These are phyloP conservation scores for Psephotus haematonotus DNA, from an alignment of 2,113 vertebrate species.

Conservation along the genomic window DNA sequence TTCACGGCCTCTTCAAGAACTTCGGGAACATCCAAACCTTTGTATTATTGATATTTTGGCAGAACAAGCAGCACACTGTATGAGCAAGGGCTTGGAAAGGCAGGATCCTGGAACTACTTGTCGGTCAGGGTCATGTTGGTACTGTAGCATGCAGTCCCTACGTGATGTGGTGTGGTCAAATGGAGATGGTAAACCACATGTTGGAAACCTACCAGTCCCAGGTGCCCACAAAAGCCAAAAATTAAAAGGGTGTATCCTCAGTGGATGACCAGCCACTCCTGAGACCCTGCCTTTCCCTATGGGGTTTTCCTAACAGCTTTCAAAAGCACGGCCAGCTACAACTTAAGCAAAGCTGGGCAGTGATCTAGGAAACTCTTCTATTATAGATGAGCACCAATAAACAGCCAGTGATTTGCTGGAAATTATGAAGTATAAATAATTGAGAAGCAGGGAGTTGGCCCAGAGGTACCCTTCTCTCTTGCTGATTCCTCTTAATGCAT, in stretches of 20 bases:
- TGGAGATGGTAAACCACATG: constrained; percentile 72
- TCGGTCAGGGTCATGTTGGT: background rate
- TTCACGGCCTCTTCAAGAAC: background rate
- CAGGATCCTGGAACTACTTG: background rate
- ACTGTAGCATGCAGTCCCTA: background rate
- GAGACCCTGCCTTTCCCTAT: constrained; percentile 67
- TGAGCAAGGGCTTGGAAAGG: background rate
- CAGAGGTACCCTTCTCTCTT: constrained; percentile 69
- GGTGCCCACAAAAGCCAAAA: constrained; percentile 81
- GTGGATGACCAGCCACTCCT: constrained; percentile 73
- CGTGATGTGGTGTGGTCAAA: constrained; percentile 38
- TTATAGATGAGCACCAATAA: constrained; percentile 83
- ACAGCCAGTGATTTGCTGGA: constrained; percentile 80
- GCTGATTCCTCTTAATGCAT: constrained; percentile 77
- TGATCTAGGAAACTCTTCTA: constrained; percentile 79
- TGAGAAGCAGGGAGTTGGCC: constrained; percentile 70
- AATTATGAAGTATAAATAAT: constrained; percentile 83
- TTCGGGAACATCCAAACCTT: background rate
- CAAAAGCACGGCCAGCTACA: constrained; percentile 57
- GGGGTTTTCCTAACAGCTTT: constrained; percentile 74
- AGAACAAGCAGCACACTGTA: background rate
- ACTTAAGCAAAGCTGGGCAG: constrained; percentile 76
- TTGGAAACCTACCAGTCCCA: constrained; percentile 74
- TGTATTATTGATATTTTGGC: background rate
- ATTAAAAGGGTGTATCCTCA: constrained; percentile 80